Conservation (phyloP, 2,888 invertebrate genomes). For the Fissipunctia ypsillon region DNA sequence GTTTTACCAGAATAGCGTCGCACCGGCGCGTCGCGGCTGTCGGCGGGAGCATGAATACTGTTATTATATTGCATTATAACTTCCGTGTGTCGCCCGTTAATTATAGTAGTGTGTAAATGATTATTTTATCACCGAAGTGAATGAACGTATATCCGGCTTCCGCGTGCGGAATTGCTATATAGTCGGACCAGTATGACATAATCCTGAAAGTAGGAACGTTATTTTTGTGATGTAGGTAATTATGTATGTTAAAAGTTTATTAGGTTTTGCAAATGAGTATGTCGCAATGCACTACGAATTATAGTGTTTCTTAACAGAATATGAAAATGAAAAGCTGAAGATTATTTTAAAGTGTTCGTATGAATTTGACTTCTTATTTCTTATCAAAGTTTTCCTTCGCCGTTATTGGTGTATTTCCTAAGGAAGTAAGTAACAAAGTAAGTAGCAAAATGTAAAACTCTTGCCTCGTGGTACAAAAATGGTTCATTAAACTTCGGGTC, state of each 20-base stretch:
- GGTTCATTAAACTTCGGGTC: background rate
- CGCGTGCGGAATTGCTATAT: too few relatives aligned
- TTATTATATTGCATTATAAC: conserved; percentile 14
- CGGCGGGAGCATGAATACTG: background rate
- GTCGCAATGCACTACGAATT: background rate
- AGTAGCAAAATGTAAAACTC: background rate
- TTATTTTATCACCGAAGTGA: conserved; percentile 16
- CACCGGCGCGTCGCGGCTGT: background rate
- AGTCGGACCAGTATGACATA: background rate
- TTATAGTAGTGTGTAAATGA: conserved; percentile 8
- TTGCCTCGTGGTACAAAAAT: background rate
- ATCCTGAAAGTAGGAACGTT: background rate
- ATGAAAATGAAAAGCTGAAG: background rate
- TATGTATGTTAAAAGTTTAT: background rate
- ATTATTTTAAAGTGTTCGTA: background rate
- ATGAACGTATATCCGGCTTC: background rate
- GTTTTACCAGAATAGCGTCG: background rate
- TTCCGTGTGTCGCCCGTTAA: conserved; percentile 18
- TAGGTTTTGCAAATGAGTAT: background rate
- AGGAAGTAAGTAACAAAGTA: too few relatives aligned
- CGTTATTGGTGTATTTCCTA: background rate
- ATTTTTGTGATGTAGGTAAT: background rate
- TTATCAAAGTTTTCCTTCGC: background rate
- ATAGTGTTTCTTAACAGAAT: background rate
- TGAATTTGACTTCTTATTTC: background rate